Evolutionary conservation across 2,888 invertebrate genomes (phyloP).

Genomic region (Anthophora plumipes): DNA sequence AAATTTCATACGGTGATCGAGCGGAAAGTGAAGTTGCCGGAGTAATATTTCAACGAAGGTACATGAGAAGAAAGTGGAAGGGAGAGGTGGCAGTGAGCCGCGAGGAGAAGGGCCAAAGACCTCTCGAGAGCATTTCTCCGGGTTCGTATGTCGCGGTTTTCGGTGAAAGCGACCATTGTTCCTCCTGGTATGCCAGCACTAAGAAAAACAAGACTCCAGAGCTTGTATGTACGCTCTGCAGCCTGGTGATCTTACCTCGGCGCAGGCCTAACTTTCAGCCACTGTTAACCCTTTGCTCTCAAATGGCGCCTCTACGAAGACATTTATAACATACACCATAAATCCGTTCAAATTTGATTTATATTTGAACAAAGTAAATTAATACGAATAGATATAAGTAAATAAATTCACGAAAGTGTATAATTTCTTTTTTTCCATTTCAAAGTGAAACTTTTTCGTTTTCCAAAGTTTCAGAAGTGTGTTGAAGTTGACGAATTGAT

Average conservation of each 20-base stretch:
- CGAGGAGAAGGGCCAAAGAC: constrained; percentile 61
- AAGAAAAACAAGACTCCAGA: constrained; percentile 28
- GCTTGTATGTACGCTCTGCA: neutral
- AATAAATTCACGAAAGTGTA: too few relatives aligned
- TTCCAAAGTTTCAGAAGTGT: too few relatives aligned
- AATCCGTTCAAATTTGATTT: too few relatives aligned
- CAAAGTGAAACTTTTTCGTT: too few relatives aligned
- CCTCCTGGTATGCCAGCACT: constrained; percentile 8
- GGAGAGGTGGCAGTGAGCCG: constrained; percentile 19
- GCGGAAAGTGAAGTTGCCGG: neutral
- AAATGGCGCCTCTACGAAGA: too few relatives aligned
- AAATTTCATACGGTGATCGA: neutral
- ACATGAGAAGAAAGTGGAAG: constrained; percentile 3
- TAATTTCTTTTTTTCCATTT: too few relatives aligned
- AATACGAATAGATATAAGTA: too few relatives aligned
- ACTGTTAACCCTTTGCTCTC: too few relatives aligned
- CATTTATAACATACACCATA: too few relatives aligned
- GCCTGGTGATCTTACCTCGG: constrained; percentile 11
- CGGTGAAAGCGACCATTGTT: constrained; percentile 69
- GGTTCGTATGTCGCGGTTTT: constrained; percentile 55
- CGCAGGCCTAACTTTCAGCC: neutral
- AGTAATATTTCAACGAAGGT: constrained; percentile 12
- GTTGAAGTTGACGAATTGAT: too few relatives aligned
- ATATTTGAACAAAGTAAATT: too few relatives aligned
- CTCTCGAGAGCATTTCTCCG: constrained; percentile 24